Conservation (phyloP, 2,113 vertebrate species). For the Meriones unguiculatus region DNA sequence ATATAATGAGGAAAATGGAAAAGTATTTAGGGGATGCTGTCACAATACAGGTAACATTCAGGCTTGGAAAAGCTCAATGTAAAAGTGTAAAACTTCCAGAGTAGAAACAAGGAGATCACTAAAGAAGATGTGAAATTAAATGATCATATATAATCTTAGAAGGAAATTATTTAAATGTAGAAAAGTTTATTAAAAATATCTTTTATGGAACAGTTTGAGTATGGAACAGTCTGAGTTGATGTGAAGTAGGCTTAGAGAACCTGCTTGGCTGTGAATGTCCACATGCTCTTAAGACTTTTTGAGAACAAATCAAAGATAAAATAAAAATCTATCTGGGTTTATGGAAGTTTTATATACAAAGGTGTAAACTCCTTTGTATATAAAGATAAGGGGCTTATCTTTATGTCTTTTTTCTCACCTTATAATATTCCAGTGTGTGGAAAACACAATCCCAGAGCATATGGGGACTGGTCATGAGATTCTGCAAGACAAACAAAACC, state of each 20-base stretch:
- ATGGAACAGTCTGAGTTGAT: background rate
- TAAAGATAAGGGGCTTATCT: background rate
- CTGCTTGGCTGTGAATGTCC: background rate
- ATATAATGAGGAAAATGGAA: background rate
- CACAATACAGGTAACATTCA: background rate
- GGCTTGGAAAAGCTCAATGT: background rate
- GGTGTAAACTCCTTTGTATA: background rate
- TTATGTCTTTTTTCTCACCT: background rate
- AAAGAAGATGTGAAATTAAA: background rate
- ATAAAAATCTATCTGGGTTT: background rate
- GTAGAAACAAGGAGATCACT: background rate
- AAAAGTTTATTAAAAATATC: slow-evolving; percentile 8
- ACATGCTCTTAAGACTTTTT: background rate
- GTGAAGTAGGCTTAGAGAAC: background rate
- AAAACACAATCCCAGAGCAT: background rate
- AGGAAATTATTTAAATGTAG: slow-evolving; percentile 1
- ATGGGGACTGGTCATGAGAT: background rate
- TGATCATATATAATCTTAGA: background rate
- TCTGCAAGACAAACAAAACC: background rate
- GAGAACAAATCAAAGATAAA: slow-evolving; percentile 10
- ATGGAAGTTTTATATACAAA: background rate
- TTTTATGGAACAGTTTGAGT: background rate
- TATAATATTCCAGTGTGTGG: background rate
- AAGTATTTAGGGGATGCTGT: background rate
- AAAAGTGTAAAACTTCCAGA: background rate